These are phyloP conservation scores for Hetaerina americana DNA, from an alignment of 1,140 invertebrate species.

Conservation along the genomic window DNA sequence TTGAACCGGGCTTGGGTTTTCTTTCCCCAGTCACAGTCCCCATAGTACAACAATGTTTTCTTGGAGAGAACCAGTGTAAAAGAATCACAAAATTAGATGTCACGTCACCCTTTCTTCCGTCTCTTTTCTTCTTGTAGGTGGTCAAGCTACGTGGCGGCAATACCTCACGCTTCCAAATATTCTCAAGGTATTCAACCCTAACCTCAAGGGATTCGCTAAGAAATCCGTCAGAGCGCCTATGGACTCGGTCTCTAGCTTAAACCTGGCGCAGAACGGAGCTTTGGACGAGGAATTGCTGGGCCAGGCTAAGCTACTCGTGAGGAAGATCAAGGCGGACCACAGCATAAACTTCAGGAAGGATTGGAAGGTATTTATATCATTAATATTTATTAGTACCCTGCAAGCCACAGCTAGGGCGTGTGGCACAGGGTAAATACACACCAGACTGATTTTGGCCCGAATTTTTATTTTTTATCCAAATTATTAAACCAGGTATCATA, in stretches of 20 bases:
- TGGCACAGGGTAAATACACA: too few relatives aligned
- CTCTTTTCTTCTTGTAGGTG: slow-evolving; percentile 13
- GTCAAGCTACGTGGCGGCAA: slow-evolving; percentile 10
- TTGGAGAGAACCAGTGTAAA: too few relatives aligned
- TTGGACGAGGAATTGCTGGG: slow-evolving; percentile 52
- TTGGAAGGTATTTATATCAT: slow-evolving; percentile 83
- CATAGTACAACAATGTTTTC: too few relatives aligned
- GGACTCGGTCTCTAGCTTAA: slow-evolving; percentile 40
- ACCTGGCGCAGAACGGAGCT: slow-evolving; percentile 56
- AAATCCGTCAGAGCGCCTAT: neutral
- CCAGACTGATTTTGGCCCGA: too few relatives aligned
- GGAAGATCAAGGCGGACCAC: slow-evolving; percentile 49
- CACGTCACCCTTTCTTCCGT: too few relatives aligned
- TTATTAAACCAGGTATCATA: too few relatives aligned
- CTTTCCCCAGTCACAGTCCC: too few relatives aligned
- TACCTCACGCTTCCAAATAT: slow-evolving; percentile 16
- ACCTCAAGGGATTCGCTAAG: slow-evolving; percentile 7
- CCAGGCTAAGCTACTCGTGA: slow-evolving; percentile 49
- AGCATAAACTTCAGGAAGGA: slow-evolving; percentile 46
- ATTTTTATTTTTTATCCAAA: too few relatives aligned
- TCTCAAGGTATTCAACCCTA: slow-evolving; percentile 15
- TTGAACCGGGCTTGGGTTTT: too few relatives aligned
- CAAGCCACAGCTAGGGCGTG: too few relatives aligned
- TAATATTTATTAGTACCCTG: too few relatives aligned
- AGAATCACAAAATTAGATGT: too few relatives aligned